phyloP scores from a whole-genome alignment of 2,113 vertebrate genomes.

The Lamprotornis superbus region DNA sequence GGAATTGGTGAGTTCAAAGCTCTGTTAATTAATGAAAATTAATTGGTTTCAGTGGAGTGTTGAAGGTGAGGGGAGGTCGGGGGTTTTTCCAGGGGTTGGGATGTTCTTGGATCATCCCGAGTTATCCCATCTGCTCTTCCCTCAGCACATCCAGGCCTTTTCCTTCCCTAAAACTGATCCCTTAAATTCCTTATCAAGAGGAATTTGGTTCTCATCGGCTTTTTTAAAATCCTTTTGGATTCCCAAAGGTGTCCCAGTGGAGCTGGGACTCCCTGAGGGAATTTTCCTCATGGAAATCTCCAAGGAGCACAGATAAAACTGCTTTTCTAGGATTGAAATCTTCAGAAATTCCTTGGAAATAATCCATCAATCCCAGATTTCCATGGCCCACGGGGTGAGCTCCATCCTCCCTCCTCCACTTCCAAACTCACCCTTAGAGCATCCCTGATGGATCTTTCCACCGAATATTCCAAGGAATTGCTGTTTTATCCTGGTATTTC shows the following conservation, averaged over 20 bases:
- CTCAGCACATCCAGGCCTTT: neutral
- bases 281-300: neutral
- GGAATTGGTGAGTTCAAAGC: neutral
- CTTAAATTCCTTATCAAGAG: neutral
- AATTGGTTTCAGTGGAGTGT: neutral
- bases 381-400: no score
- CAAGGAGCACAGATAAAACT: neutral
- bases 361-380: no score
- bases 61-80: neutral
- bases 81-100: fast-evolving
- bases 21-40: neutral
- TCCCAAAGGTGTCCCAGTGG: fast-evolving
- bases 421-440: no score
- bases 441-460: no score
- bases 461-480: no score
- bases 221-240: neutral
- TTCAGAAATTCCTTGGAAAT: no score
- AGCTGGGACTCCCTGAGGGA: neutral
- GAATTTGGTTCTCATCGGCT: neutral
- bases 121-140: neutral
- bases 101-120: neutral
- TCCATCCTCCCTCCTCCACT: no score
- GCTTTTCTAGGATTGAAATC: no score
- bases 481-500: no score
- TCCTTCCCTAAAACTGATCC: neutral